Evolutionary conservation across 2,797 vertebrate genomes (phyloP).

Genomic region (Phalloptychus januarius): DNA sequence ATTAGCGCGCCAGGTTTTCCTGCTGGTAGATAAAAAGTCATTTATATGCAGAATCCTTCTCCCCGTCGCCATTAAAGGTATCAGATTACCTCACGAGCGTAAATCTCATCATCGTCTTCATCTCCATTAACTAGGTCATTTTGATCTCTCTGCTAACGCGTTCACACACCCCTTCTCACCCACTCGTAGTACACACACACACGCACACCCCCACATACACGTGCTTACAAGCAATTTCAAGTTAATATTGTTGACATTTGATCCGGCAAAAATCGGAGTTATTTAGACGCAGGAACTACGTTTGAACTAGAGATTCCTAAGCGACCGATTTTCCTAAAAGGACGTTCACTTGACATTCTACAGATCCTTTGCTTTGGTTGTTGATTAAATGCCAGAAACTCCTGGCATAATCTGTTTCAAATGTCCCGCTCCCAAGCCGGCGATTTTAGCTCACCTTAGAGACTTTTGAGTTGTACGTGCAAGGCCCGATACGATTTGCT

Average conservation of each 20-base stretch:
- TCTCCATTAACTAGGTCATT: slow-evolving; percentile 69
- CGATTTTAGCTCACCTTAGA: slow-evolving; percentile 28
- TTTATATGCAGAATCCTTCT: slow-evolving; percentile 62
- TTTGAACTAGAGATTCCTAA: slow-evolving; percentile 27
- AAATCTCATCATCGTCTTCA: slow-evolving; percentile 68
- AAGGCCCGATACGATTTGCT: slow-evolving; percentile 16
- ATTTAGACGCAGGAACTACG: slow-evolving; percentile 27
- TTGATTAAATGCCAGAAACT: slow-evolving; percentile 70
- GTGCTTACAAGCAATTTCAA: slow-evolving; percentile 16
- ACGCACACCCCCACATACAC: neutral
- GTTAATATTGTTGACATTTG: slow-evolving; percentile 66
- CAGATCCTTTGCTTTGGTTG: slow-evolving; percentile 52
- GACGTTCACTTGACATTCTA: slow-evolving; percentile 64
- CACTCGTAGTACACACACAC: neutral
- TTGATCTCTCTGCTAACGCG: slow-evolving; percentile 39
- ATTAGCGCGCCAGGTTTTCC: slow-evolving; percentile 28
- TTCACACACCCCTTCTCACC: slow-evolving; percentile 3
- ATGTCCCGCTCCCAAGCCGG: slow-evolving; percentile 29
- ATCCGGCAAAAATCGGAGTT: slow-evolving; percentile 44
- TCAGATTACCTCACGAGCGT: slow-evolving; percentile 52
- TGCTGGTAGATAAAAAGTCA: slow-evolving; percentile 53
- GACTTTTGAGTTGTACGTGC: slow-evolving; percentile 47
- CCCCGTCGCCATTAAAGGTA: slow-evolving; percentile 52
- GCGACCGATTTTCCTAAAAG: slow-evolving; percentile 45
- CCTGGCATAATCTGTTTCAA: slow-evolving; percentile 49